phyloP scores from a whole-genome alignment of 2,888 invertebrate species.

The Pollenia angustigena region DNA sequence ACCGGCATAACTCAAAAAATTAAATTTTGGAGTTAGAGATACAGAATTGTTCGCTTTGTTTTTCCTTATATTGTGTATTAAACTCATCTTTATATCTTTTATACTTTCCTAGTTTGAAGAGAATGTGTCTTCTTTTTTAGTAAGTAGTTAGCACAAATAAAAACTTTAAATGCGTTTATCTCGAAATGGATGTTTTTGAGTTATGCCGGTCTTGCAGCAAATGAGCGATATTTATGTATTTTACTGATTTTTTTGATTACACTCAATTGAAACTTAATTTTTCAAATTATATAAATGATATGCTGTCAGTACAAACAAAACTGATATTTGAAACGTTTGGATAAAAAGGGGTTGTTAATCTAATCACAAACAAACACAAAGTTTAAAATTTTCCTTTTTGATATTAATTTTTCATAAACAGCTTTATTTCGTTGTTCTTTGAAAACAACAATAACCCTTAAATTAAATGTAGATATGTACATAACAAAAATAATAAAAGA shows the following conservation, averaged over 20 bases:
- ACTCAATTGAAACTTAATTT: constrained; percentile 14
- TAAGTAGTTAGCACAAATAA: no score
- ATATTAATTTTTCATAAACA: not conserved
- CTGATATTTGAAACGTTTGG: not conserved
- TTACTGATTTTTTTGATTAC: not conserved
- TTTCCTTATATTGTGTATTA: no score
- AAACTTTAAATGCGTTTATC: no score
- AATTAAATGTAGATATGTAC: not conserved
- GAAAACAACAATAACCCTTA: not conserved
- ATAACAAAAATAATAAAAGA: not conserved
- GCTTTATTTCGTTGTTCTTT: not conserved
- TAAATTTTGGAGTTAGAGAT: no score
- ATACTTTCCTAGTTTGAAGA: no score
- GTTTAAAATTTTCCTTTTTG: not conserved
- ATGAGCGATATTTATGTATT: no score
- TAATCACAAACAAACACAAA: not conserved
- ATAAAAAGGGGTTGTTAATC: not conserved
- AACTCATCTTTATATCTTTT: no score
- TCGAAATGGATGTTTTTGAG: no score
- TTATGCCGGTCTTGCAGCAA: no score
- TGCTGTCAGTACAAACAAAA: not conserved
- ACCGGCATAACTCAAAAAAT: no score
- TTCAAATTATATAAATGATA: constrained; percentile 30
- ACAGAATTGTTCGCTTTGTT: no score
- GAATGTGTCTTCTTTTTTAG: no score